Conservation (phyloP, 2,113 vertebrate genomes). For the Amia ocellicauda region DNA sequence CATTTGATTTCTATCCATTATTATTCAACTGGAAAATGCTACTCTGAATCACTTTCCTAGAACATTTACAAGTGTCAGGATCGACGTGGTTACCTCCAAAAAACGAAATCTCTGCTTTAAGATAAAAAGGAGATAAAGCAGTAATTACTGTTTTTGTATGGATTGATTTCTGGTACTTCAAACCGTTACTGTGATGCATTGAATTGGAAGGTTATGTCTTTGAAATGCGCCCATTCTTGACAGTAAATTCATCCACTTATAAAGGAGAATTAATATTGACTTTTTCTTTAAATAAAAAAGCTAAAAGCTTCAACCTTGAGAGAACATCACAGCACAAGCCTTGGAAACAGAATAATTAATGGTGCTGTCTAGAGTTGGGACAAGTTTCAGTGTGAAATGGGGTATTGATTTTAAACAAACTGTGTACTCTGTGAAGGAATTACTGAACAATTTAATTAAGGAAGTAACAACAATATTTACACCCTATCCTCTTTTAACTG, state of each 20-base stretch:
- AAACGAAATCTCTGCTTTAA: too few relatives aligned
- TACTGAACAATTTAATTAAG: conserved; percentile 41
- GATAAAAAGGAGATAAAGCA: not conserved
- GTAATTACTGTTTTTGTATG: not conserved
- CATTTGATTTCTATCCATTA: too few relatives aligned
- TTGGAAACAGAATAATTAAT: conserved; percentile 63
- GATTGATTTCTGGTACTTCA: conserved; percentile 34
- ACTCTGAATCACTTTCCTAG: too few relatives aligned
- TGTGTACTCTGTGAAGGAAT: conserved; percentile 35
- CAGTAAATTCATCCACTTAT: conserved; percentile 39
- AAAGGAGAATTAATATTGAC: conserved; percentile 60
- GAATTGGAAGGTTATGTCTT: conserved; percentile 31
- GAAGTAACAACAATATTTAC: conserved; percentile 31
- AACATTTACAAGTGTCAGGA: too few relatives aligned
- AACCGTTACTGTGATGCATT: conserved; percentile 21
- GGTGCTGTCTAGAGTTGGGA: conserved; percentile 35
- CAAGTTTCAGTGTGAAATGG: conserved; percentile 39
- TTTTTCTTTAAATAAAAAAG: conserved; percentile 63
- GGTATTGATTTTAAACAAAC: conserved; percentile 45
- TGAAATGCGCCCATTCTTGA: conserved; percentile 36
- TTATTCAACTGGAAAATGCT: too few relatives aligned
- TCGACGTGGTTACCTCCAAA: too few relatives aligned
- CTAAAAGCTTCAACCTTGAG: conserved; percentile 68
- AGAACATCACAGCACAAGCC: conserved; percentile 40
- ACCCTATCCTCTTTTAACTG: not conserved